These are phyloP conservation scores for Oreonectes daqikongensis DNA, from an alignment of 2,797 vertebrate genomes.

Conservation along the genomic window DNA sequence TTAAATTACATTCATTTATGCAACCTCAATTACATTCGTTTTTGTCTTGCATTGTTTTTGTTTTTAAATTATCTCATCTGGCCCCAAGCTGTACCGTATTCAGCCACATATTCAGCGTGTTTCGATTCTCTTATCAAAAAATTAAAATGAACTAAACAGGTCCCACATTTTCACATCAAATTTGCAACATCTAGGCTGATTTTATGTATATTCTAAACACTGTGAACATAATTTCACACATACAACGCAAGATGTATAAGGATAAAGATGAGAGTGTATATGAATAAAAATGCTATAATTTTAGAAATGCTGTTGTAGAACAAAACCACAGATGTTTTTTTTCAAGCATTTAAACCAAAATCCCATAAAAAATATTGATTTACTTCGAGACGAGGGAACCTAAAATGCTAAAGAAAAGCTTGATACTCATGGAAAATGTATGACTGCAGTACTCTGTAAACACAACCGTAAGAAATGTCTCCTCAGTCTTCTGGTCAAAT, in stretches of 20 bases:
- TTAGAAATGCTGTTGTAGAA: not conserved
- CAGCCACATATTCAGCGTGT: constrained; percentile 49
- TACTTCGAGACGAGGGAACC: too few relatives aligned
- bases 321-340: too few relatives aligned
- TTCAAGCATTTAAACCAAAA: too few relatives aligned
- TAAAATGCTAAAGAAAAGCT: too few relatives aligned
- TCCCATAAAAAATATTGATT: too few relatives aligned
- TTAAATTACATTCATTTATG: constrained; percentile 55
- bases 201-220: constrained; percentile 4
- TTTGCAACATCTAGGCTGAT: constrained; percentile 7
- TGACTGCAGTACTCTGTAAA: not conserved
- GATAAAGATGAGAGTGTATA: not conserved
- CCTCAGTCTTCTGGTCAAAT: not conserved
- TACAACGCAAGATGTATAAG: not conserved
- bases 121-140: constrained; percentile 62
- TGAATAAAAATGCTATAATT: not conserved
- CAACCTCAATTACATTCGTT: constrained; percentile 56
- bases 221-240: not conserved
- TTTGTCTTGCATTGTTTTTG: constrained; percentile 30
- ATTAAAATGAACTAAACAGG: constrained; percentile 29
- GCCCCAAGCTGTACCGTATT: constrained; percentile 50
- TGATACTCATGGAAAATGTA: too few relatives aligned
- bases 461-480: not conserved
- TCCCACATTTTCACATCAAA: not conserved
- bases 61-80: constrained; percentile 59